Evolutionary conservation across 2,113 vertebrate species (phyloP).

Genomic region (Megaceryle torquata): DNA sequence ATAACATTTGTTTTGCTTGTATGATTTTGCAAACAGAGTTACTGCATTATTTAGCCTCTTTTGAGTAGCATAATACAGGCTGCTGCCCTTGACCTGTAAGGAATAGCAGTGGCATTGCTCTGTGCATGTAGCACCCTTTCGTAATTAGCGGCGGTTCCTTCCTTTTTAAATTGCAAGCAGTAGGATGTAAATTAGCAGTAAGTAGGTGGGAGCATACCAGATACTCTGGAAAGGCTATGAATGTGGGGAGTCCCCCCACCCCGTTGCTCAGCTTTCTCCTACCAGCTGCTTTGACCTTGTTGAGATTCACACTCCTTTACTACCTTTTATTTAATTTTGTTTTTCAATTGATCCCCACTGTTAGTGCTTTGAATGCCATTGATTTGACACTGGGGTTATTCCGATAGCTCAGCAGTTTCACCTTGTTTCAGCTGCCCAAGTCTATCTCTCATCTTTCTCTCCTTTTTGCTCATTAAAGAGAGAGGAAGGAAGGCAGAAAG

Average conservation of each 20-base stretch:
- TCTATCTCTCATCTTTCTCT: constrained; percentile 5
- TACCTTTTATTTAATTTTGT: constrained; percentile 20
- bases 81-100: constrained; percentile 8
- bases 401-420: constrained; percentile 62
- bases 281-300: constrained; percentile 63
- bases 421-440: constrained; percentile 37
- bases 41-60: constrained; percentile 34
- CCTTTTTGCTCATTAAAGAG: neutral
- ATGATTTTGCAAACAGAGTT: constrained; percentile 24
- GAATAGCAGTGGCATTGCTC: neutral
- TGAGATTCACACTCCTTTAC: constrained; percentile 35
- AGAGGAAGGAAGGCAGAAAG: constrained; percentile 12
- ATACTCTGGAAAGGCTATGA: neutral
- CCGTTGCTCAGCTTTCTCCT: neutral
- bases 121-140: neutral
- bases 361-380: constrained; percentile 63
- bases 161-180: neutral
- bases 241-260: neutral
- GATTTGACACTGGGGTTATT: constrained; percentile 42
- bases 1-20: constrained; percentile 47
- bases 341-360: constrained; percentile 10
- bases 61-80: neutral
- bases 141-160: constrained; percentile 1
- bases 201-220: neutral
- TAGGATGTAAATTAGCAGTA: neutral